A percentile compares a stretch with the other conserved stretches of the same genome.
Evolutionary conservation across 1,140 invertebrate species (phyloP).

Genomic region (Drepana arcuata): DNA sequence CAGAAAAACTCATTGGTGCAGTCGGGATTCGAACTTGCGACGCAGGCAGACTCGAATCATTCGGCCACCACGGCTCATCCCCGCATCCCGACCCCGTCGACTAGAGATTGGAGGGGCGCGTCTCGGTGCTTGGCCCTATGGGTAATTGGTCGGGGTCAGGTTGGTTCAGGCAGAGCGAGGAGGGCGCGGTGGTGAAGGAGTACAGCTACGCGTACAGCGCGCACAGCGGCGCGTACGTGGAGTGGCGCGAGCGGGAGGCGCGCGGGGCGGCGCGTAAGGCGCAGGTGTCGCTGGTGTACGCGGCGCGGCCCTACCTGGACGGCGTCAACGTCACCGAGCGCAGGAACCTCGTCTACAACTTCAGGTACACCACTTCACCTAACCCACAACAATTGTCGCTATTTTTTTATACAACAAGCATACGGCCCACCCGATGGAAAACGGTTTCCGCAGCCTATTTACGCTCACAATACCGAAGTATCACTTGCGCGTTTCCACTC

Average conservation of each 20-base stretch:
- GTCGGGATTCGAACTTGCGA: neutral
- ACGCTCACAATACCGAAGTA: no score
- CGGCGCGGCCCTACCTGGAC: slow-evolving; percentile 83
- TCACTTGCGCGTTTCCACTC: no score
- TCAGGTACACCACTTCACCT: slow-evolving; percentile 74
- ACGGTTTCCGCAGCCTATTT: no score
- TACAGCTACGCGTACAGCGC: slow-evolving; percentile 83
- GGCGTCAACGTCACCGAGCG: slow-evolving; percentile 89
- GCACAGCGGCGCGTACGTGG: slow-evolving; percentile 80
- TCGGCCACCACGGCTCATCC: no score
- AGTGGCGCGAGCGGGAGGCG: slow-evolving; percentile 85
- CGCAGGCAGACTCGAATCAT: no score
- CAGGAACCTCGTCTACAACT: slow-evolving; percentile 90
- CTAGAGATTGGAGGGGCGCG: no score
- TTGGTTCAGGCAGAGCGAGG: slow-evolving; percentile 87
- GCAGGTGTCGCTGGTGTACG: slow-evolving; percentile 83
- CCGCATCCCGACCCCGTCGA: no score
- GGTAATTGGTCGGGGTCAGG: no score
- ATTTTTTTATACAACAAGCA: no score
- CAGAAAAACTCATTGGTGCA: neutral
- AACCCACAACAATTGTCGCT: no score
- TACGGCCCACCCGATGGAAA: no score
- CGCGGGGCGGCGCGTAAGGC: slow-evolving; percentile 74
- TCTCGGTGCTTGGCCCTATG: no score
- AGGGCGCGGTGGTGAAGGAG: slow-evolving; percentile 81